Conservation (phyloP, 2,113 vertebrate genomes). For the Dromiciops gliroides region DNA sequence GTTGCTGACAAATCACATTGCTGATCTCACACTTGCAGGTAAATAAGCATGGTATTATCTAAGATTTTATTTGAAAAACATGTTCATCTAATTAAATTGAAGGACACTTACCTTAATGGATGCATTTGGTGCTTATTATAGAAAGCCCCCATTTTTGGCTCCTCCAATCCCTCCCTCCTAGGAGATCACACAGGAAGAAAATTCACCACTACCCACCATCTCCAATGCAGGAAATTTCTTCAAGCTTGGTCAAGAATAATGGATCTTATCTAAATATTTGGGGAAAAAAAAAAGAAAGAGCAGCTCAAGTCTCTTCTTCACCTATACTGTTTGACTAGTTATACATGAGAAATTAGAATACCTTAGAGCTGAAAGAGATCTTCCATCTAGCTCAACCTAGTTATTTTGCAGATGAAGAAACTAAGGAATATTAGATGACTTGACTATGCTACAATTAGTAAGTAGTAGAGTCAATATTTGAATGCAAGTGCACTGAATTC, state of each 20-base stretch:
- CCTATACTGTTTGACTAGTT: not conserved
- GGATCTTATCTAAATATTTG: not conserved
- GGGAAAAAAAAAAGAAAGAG: not conserved
- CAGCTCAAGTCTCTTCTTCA: not conserved
- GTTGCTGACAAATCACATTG: conserved; percentile 78
- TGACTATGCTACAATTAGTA: not conserved
- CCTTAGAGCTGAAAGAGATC: not conserved
- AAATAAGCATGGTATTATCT: conserved; percentile 71
- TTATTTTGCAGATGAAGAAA: not conserved
- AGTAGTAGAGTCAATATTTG: not conserved
- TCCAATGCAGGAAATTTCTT: not conserved
- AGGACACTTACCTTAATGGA: conserved; percentile 78
- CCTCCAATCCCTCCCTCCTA: conserved; percentile 61
- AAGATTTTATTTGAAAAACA: conserved; percentile 81
- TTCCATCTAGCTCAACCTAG: not conserved
- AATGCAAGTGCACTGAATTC: not conserved
- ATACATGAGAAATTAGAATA: not conserved
- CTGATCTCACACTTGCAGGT: conserved; percentile 69
- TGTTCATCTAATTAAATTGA: conserved; percentile 79
- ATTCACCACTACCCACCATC: not conserved
- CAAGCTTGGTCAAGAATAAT: not conserved
- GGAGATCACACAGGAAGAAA: not conserved
- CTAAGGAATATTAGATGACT: not conserved
- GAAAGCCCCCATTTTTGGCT: conserved; percentile 76
- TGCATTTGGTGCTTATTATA: conserved; percentile 80